phyloP scores from a whole-genome alignment of 2,113 vertebrate genomes.

The Anolis carolinensis region DNA sequence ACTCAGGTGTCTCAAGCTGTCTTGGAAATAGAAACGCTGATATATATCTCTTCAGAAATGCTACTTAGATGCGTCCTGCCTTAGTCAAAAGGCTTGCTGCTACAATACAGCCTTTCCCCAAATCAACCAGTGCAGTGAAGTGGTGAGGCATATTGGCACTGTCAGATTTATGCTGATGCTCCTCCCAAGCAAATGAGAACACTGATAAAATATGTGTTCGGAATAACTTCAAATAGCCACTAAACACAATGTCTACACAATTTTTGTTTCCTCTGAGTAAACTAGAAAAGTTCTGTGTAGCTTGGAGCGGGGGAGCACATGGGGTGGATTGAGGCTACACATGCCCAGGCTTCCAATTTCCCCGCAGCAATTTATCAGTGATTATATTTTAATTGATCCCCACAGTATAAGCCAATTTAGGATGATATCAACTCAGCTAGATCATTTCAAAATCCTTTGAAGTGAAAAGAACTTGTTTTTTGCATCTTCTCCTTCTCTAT shows the following conservation, averaged over 20 bases:
- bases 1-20: no score
- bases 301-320: background rate
- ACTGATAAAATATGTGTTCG: background rate
- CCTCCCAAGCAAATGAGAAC: conserved; percentile 12
- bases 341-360: conserved; percentile 46
- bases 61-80: background rate
- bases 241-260: background rate
- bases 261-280: background rate
- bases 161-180: conserved; percentile 4
- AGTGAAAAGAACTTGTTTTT: conserved; percentile 39
- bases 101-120: background rate
- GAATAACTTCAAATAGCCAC: background rate
- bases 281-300: background rate
- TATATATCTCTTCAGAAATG: background rate
- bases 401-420: conserved; percentile 58
- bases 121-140: background rate
- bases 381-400: conserved; percentile 67
- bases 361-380: conserved; percentile 51
- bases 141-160: background rate
- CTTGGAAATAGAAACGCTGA: no score
- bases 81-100: background rate
- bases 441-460: conserved; percentile 58
- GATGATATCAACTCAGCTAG: conserved; percentile 35
- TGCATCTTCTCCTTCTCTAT: conserved; percentile 40
- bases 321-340: conserved; percentile 12